Evolutionary conservation across 2,888 invertebrate genomes (phyloP).

Genomic region (Pyrgus malvae): DNA sequence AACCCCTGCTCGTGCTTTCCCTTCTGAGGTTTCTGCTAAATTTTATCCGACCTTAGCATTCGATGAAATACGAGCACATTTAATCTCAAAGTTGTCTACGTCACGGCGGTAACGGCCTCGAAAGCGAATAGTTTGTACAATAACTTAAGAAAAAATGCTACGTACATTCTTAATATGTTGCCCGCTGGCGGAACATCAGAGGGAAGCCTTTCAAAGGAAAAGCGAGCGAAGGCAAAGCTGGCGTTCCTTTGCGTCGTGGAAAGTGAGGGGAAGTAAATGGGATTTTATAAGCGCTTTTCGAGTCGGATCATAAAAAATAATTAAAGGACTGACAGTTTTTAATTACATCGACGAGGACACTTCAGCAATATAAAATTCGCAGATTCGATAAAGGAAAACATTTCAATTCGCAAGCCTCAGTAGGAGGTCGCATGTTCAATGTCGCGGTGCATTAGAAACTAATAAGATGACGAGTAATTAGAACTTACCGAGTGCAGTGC

Average conservation of each 20-base stretch:
- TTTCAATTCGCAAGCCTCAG: slow-evolving; percentile 14
- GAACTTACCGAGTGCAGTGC: slow-evolving; percentile 85
- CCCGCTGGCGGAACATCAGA: slow-evolving; percentile 30
- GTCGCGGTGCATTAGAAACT: slow-evolving; percentile 10
- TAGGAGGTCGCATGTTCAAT: background rate
- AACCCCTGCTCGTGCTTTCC: slow-evolving; percentile 65
- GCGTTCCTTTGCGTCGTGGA: slow-evolving; percentile 29
- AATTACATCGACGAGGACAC: slow-evolving; percentile 35
- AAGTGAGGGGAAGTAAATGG: slow-evolving; percentile 34
- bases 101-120: slow-evolving; percentile 1
- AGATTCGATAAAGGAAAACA: slow-evolving; percentile 21
- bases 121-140: slow-evolving; percentile 16
- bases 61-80: slow-evolving; percentile 55
- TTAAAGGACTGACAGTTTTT: slow-evolving; percentile 37
- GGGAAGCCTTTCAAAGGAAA: slow-evolving; percentile 32
- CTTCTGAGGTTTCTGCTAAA: slow-evolving; percentile 71
- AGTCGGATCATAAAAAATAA: slow-evolving; percentile 34
- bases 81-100: slow-evolving; percentile 20
- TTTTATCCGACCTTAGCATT: slow-evolving; percentile 56
- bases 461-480: background rate
- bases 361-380: slow-evolving; percentile 44
- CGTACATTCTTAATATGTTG: slow-evolving; percentile 31
- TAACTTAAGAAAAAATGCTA: slow-evolving; percentile 5
- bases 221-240: slow-evolving; percentile 21
- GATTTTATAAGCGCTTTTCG: slow-evolving; percentile 36